Evolutionary conservation across 2,113 vertebrate genomes (phyloP), one percentile per base, ranked within the genome.

Genomic region (Apodemus speciosus): DNA sequence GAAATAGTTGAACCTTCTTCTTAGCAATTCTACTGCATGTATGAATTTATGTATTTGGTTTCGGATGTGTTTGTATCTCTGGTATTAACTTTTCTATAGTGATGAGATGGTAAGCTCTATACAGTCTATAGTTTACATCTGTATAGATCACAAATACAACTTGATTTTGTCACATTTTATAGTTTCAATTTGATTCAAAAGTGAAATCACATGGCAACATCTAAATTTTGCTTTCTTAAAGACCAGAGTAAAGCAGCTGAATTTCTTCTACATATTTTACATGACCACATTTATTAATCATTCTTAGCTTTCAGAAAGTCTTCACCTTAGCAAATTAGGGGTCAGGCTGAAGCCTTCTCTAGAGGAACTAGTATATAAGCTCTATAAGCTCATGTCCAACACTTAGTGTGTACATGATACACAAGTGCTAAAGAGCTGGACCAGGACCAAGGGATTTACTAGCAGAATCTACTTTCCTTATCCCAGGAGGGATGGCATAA

Each of bases 1-100:
- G 91, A 95, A 97, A 89, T 97, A 97, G 96, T 97, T 98, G 93
- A 97, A 97, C 97, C 88, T 75, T 95, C 97, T 68, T 97, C 89
- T 97, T 97, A 98, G 94, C 96, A 98, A 98, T 97, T 98, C 96
- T 97, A 97, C 95, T 98, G 98, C 98, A 98, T 98, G 98, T 97
- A 91, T 95, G 92, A 97, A 73, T 97, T 97, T 98, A 97, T 93
- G 97, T 94, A 97, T 98, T 96, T 92, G 96, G 97, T 96, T 97
- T 96, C 73, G 88, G 85, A 94, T 89, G 76, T 96, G 76, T 93
- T 73, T 91, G 68, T 88, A 93, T 85, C 60, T 96, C 90, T 94
- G 64, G 43, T 80, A 84, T 91, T 87, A 91, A 64, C 38, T 92
- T 95, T 94, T 96, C 72, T 68, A 94, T 94, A 85, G 76, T 56